phyloP scores from a whole-genome alignment of 2,888 invertebrate species.

The Leptinotarsa tumamoca region DNA sequence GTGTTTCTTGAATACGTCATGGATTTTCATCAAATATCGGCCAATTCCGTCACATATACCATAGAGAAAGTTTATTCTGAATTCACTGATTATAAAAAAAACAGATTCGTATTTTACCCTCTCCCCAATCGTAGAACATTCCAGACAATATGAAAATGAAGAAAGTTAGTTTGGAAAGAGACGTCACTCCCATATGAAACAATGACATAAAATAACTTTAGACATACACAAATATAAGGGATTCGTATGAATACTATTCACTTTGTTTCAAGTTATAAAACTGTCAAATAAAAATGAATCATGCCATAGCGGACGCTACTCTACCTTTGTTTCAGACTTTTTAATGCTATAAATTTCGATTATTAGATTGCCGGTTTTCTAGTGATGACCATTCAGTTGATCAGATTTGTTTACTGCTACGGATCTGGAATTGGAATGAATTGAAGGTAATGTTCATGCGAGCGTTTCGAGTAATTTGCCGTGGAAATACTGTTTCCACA shows the following conservation, averaged over 20 bases:
- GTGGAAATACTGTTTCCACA: no score
- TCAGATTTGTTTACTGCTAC: conserved; percentile 27
- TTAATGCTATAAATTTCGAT: conserved; percentile 32
- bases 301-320: conserved; percentile 31
- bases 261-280: conserved; percentile 39
- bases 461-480: background rate
- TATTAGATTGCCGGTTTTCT: conserved; percentile 29
- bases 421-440: background rate
- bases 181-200: conserved; percentile 11
- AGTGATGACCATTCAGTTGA: conserved; percentile 28
- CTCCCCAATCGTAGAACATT: background rate
- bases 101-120: background rate
- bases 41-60: no score
- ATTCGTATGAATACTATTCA: conserved; percentile 31
- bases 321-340: conserved; percentile 38
- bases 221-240: conserved; percentile 26
- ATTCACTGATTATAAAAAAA: background rate
- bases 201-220: conserved; percentile 16
- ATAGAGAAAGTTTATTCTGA: background rate
- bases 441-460: conserved; percentile 1
- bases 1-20: no score
- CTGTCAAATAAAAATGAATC: conserved; percentile 40
- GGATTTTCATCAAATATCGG: no score
- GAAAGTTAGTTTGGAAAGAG: conserved; percentile 2
- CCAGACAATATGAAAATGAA: background rate